Evolutionary conservation across 92 coral and sea anemone genomes (phyloP), one percentile per base, ranked within the genome.

Genomic region (Pocillopora meandrina): DNA sequence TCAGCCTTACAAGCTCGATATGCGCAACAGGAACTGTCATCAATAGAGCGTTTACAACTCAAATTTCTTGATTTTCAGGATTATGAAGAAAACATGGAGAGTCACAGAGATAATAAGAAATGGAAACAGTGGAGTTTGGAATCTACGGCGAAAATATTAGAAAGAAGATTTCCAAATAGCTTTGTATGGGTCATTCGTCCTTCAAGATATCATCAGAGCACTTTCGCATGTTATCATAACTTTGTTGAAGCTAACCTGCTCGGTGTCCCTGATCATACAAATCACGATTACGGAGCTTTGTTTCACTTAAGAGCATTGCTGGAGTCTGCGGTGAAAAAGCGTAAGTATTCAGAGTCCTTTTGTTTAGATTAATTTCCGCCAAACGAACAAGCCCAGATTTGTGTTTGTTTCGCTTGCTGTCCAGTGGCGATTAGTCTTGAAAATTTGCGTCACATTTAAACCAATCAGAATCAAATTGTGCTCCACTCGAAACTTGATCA

Each of bases 121-220:
- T 96, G 98, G 98, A 89, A 89, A 78, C 95, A 96, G 58, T 96
- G 98, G 98, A 93, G 94, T 88, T 84, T 96, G 58, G 98, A 96
- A 71, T 84, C 98, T 34, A 96, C 98, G 31, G 93, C 98, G 56
- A 91, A 83, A 75, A 55, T 94, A 23, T 83, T 96, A 18, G 98
- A 89, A 61, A 85, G 78, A 20, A 88, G 98, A 67, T 96, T 96
- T 55, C 96, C 98, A 3, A 87, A 90, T 91, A 96, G 98, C 83
- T 96, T 96, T 56, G 86, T 96, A 4, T 96, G 98, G 98, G 95
- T 94, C n/a, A 85, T 96, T 0, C 97, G 95, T 2, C 95, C 98
- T 23, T 93, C 98, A 10, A 72, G 95, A 18, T 90, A 90, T 33
- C 95, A 96, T 68, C 87, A 77, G 61, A 89, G 89, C 68, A 96